Evolutionary conservation across 2,113 vertebrate species (phyloP).

Genomic region (Phylloscopus trochilus): DNA sequence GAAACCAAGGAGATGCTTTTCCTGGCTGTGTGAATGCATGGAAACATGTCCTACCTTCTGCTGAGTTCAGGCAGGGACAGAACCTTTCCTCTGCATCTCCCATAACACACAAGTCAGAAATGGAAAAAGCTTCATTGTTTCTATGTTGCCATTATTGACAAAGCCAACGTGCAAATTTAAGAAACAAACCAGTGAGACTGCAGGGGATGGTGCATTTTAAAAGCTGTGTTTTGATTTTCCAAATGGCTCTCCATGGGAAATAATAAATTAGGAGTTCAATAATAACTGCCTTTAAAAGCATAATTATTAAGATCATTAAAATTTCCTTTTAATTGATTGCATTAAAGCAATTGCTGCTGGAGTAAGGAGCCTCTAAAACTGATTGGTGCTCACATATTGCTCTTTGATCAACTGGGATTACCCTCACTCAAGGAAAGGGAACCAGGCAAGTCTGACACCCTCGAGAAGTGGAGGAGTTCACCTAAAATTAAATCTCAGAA

Average conservation of each 20-base stretch:
- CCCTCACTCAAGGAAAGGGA: neutral
- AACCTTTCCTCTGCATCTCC: neutral
- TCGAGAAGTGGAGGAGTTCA: neutral
- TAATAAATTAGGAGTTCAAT: neutral
- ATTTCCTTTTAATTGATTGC: slow-evolving; percentile 24
- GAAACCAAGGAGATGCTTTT: neutral
- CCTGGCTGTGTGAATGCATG: neutral
- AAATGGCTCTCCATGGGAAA: neutral
- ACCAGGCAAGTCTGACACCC: neutral
- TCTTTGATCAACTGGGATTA: neutral
- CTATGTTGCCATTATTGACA: neutral
- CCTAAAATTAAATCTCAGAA: neutral
- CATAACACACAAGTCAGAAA: neutral
- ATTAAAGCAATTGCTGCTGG: neutral
- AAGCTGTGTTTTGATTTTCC: neutral
- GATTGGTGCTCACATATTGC: neutral
- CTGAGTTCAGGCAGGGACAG: neutral
- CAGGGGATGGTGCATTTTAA: neutral
- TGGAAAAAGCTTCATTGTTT: neutral
- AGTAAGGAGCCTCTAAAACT: neutral
- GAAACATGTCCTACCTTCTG: neutral
- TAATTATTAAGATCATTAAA: slow-evolving; percentile 18
- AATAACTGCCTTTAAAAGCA: neutral
- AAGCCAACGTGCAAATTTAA: neutral
- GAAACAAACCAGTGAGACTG: neutral